phyloP scores from a whole-genome alignment of 2,888 invertebrate genomes.

The Hirtodrosophila cameraria region DNA sequence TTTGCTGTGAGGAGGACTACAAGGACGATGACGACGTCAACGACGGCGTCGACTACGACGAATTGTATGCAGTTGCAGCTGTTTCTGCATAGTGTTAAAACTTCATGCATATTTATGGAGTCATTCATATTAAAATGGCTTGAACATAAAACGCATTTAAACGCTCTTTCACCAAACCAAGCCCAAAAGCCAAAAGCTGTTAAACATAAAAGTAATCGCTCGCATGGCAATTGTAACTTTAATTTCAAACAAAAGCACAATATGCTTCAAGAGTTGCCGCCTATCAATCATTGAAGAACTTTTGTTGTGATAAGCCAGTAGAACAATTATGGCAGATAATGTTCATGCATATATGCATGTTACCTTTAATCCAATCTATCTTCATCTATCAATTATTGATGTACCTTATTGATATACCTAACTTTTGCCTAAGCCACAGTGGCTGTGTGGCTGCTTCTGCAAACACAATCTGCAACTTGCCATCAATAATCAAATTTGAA shows the following conservation, averaged over 20 bases:
- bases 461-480: too few relatives aligned
- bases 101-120: conserved; percentile 78
- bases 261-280: conserved; percentile 23
- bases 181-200: conserved; percentile 38
- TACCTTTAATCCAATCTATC: conserved; percentile 19
- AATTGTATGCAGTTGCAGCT: conserved; percentile 38
- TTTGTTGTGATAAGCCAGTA: not conserved
- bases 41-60: conserved; percentile 1
- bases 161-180: conserved; percentile 28
- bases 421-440: too few relatives aligned
- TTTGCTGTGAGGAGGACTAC: conserved; percentile 27
- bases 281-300: conserved; percentile 34
- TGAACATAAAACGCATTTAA: conserved; percentile 74
- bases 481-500: too few relatives aligned
- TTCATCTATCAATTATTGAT: conserved; percentile 24
- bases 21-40: not conserved
- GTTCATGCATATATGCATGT: too few relatives aligned
- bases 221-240: conserved; percentile 35
- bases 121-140: conserved; percentile 76
- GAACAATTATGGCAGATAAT: too few relatives aligned
- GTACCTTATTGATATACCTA: too few relatives aligned
- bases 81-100: conserved; percentile 76
- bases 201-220: conserved; percentile 56
- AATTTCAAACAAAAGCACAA: too few relatives aligned
- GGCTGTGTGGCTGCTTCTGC: too few relatives aligned